These are phyloP conservation scores for Ormia ochracea DNA, from an alignment of 2,888 invertebrate species.

Conservation along the genomic window DNA sequence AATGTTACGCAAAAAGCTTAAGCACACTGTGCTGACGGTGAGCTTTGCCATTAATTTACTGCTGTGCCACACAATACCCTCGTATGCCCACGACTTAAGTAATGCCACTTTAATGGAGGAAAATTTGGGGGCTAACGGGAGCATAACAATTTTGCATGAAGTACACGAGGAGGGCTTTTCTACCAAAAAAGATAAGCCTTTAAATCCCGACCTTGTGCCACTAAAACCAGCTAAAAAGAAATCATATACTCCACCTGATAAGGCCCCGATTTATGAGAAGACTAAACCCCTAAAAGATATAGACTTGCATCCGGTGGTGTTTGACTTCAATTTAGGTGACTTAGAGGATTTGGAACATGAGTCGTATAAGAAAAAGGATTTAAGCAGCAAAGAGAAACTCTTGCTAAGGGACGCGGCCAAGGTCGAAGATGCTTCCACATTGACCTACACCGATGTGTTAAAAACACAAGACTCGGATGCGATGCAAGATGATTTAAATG, in stretches of 20 bases:
- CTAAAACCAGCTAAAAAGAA: slow-evolving; percentile 72
- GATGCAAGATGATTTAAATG: slow-evolving; percentile 58
- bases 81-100: neutral
- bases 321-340: slow-evolving; percentile 76
- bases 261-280: slow-evolving; percentile 69
- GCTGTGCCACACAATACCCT: neutral
- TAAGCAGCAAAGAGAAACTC: slow-evolving; percentile 72
- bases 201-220: slow-evolving; percentile 71
- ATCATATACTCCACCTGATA: slow-evolving; percentile 70
- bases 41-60: slow-evolving; percentile 31
- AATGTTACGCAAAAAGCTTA: slow-evolving; percentile 20
- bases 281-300: slow-evolving; percentile 70
- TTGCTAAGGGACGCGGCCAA: slow-evolving; percentile 68
- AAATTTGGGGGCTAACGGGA: slow-evolving; percentile 60
- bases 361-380: slow-evolving; percentile 71
- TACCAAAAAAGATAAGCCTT: slow-evolving; percentile 65
- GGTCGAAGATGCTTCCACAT: slow-evolving; percentile 22
- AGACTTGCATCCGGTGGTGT: slow-evolving; percentile 74
- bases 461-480: slow-evolving; percentile 52
- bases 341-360: slow-evolving; percentile 74
- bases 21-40: neutral
- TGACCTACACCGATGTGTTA: slow-evolving; percentile 61
- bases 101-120: slow-evolving; percentile 13
- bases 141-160: slow-evolving; percentile 71
- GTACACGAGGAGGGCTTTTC: slow-evolving; percentile 66